Percentiles rank a stretch among this genome's conserved stretches.
Conservation (phyloP, 2,888 invertebrate species). For the Branchipolynoe longqiensis region DNA sequence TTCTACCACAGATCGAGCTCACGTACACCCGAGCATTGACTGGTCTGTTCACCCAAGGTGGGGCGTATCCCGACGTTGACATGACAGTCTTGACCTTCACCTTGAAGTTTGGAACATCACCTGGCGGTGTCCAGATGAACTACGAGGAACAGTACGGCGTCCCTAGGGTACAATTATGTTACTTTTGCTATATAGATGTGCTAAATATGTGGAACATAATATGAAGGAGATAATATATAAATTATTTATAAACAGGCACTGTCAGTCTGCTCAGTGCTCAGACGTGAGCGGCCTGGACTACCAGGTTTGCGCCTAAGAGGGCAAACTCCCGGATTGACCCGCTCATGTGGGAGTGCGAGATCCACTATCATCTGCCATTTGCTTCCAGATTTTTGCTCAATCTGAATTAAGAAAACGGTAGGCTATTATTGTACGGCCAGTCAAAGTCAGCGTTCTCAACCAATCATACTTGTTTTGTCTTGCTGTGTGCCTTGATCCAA, state of each 20-base stretch:
- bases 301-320: no score
- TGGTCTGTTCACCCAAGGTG: slow-evolving; percentile 30
- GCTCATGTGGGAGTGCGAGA: no score
- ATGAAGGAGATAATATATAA: neutral
- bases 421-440: no score
- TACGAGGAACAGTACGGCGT: neutral
- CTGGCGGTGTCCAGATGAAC: neutral
- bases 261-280: no score
- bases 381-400: no score
- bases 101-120: neutral
- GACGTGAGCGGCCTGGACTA: no score
- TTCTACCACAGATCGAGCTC: neutral
- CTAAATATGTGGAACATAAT: neutral
- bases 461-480: no score
- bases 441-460: no score
- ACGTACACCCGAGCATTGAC: slow-evolving; percentile 9
- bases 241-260: neutral
- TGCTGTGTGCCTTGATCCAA: no score
- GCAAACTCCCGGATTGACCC: no score
- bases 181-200: neutral
- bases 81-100: neutral
- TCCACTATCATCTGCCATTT: no score
- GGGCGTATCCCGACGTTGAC: neutral
- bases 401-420: no score
- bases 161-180: neutral